Evolutionary conservation across 2,888 invertebrate genomes (phyloP).

Genomic region (Eustalomyia histrio): DNA sequence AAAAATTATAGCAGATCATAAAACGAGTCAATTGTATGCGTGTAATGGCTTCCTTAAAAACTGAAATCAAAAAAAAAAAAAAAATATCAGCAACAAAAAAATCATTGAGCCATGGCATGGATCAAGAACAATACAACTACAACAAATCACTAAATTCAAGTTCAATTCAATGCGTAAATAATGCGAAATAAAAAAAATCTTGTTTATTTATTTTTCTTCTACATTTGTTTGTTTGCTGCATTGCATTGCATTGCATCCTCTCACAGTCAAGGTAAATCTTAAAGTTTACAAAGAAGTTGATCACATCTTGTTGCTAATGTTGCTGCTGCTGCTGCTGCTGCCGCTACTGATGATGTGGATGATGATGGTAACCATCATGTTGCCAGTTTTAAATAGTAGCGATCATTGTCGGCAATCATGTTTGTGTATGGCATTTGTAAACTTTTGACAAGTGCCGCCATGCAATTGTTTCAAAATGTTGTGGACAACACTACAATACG

Average conservation of each 20-base stretch:
- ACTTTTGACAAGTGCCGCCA: constrained; percentile 66
- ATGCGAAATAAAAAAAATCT: constrained; percentile 61
- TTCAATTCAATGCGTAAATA: constrained; percentile 63
- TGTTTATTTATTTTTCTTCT: constrained; percentile 37
- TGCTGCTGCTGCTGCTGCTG: constrained; percentile 22
- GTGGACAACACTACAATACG: constrained; percentile 32
- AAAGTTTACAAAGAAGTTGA: constrained; percentile 24
- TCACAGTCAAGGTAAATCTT: constrained; percentile 41
- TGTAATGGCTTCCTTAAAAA: constrained; percentile 64
- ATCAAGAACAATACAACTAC: constrained; percentile 50
- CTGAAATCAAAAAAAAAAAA: constrained; percentile 8
- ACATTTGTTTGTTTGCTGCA: constrained; percentile 7
- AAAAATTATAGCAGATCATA: constrained; percentile 62
- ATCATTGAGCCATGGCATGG: constrained; percentile 61
- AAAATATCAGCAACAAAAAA: constrained; percentile 29
- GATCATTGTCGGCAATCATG: constrained; percentile 56
- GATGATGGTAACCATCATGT: constrained; percentile 51
- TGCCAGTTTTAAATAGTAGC: constrained; percentile 32
- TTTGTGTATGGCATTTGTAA: constrained; percentile 63
- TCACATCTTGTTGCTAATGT: constrained; percentile 17
- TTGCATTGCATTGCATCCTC: constrained; percentile 33
- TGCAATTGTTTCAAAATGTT: constrained; percentile 57
- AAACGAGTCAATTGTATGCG: constrained; percentile 65
- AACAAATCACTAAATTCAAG: constrained; percentile 62
- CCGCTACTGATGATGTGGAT: not conserved